phyloP scores from a whole-genome alignment of 2,113 vertebrate genomes.

The Eretmochelys imbricata region DNA sequence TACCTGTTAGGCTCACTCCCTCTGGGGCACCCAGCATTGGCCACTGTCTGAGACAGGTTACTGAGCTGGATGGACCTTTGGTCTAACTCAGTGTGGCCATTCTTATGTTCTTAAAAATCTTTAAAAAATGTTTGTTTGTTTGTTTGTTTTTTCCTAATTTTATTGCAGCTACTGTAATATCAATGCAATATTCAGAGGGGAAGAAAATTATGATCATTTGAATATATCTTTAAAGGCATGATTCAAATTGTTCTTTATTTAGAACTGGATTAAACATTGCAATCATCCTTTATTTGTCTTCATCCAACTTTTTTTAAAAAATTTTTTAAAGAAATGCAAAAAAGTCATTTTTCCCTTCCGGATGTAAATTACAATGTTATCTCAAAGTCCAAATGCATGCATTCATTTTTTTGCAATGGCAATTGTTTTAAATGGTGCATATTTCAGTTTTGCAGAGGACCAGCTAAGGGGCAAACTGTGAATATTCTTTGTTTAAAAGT shows the following conservation, averaged over 20 bases:
- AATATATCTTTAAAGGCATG: neutral
- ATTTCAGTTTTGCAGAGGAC: neutral
- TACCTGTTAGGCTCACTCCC: no score
- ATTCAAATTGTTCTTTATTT: neutral
- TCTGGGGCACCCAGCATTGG: no score
- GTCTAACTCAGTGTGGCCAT: no score
- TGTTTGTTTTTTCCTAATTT: no score
- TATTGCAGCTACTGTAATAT: neutral
- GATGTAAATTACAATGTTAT: neutral
- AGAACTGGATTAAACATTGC: neutral
- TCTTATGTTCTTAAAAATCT: no score
- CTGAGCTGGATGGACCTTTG: no score
- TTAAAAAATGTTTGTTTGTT: no score
- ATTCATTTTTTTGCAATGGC: neutral
- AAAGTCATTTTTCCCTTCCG: neutral
- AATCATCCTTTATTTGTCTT: neutral
- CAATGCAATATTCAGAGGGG: neutral
- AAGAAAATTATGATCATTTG: neutral
- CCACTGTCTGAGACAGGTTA: no score
- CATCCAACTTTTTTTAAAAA: neutral
- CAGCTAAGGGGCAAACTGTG: neutral
- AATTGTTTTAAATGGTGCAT: neutral
- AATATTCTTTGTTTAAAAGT: neutral
- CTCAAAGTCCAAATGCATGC: neutral
- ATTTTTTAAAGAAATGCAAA: neutral